Conservation (phyloP, 2,888 invertebrate genomes). For the Drosophila robusta region DNA sequence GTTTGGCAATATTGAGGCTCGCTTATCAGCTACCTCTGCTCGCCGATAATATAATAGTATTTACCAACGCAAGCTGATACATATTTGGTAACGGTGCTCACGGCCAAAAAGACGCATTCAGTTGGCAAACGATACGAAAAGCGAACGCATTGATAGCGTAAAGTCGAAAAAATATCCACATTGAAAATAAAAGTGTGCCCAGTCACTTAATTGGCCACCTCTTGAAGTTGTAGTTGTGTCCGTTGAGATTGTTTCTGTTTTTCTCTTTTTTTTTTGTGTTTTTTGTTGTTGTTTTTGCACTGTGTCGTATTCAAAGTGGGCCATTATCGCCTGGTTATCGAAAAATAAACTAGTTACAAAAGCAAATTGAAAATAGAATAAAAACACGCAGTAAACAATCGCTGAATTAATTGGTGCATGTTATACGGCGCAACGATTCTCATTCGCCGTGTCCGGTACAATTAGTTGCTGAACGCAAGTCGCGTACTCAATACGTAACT, state of each 20-base stretch:
- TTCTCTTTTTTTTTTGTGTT: no score
- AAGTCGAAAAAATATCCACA: constrained; percentile 38
- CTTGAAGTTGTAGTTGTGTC: not conserved
- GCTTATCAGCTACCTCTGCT: constrained; percentile 55
- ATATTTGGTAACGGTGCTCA: constrained; percentile 54
- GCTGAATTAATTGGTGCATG: constrained; percentile 63
- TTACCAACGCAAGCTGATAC: constrained; percentile 48
- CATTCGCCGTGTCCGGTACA: constrained; percentile 50
- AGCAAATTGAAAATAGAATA: constrained; percentile 39
- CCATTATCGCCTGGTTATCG: constrained; percentile 47
- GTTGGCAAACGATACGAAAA: constrained; percentile 75
- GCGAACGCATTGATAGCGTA: constrained; percentile 65
- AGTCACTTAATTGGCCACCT: constrained; percentile 39
- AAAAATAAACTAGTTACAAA: constrained; percentile 42
- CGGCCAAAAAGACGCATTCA: constrained; percentile 52
- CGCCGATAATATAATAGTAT: constrained; percentile 62
- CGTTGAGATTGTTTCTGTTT: not conserved
- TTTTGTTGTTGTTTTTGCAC: constrained; percentile 19
- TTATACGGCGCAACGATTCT: constrained; percentile 48
- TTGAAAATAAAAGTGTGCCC: constrained; percentile 34
- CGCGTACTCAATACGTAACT: constrained; percentile 51
- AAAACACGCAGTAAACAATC: constrained; percentile 2
- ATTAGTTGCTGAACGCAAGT: constrained; percentile 60
- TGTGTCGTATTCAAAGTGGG: constrained; percentile 42
- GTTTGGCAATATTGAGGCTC: constrained; percentile 44